These are phyloP conservation scores for Tenebrosternarchus preto DNA, from an alignment of 2,113 vertebrate genomes.

Conservation along the genomic window DNA sequence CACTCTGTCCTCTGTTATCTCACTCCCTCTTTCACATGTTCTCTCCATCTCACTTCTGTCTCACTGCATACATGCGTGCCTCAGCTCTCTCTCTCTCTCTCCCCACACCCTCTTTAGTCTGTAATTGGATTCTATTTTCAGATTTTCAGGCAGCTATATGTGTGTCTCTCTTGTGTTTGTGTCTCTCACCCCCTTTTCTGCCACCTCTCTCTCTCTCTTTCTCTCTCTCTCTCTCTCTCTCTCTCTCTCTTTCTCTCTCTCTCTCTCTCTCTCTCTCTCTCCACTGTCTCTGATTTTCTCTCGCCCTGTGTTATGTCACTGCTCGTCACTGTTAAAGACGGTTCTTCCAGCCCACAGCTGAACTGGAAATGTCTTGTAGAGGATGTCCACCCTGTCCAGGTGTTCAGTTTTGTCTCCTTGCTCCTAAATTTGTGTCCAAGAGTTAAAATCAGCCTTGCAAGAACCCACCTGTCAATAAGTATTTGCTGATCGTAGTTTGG, in stretches of 20 bases:
- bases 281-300: slow-evolving; percentile 41
- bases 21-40: slow-evolving; percentile 64
- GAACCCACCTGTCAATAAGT: background rate
- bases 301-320: slow-evolving; percentile 3
- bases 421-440: background rate
- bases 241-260: slow-evolving; percentile 59
- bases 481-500: background rate
- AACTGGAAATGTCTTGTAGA: background rate
- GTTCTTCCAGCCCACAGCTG: background rate
- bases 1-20: slow-evolving; percentile 68
- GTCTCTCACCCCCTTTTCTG: slow-evolving; percentile 75
- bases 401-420: background rate
- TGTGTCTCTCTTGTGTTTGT: slow-evolving; percentile 77
- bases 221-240: slow-evolving; percentile 77
- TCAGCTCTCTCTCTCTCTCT: slow-evolving; percentile 50
- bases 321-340: slow-evolving; percentile 3
- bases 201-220: slow-evolving; percentile 83
- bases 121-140: slow-evolving; percentile 84
- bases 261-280: slow-evolving; percentile 64
- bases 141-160: slow-evolving; percentile 78
- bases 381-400: background rate
- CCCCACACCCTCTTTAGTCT: slow-evolving; percentile 64
- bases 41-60: slow-evolving; percentile 60
- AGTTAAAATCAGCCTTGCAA: background rate
- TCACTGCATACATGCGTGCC: slow-evolving; percentile 20